Evolutionary conservation across 2,797 vertebrate species (phyloP).

Genomic region (Takifugu ocellatus): DNA sequence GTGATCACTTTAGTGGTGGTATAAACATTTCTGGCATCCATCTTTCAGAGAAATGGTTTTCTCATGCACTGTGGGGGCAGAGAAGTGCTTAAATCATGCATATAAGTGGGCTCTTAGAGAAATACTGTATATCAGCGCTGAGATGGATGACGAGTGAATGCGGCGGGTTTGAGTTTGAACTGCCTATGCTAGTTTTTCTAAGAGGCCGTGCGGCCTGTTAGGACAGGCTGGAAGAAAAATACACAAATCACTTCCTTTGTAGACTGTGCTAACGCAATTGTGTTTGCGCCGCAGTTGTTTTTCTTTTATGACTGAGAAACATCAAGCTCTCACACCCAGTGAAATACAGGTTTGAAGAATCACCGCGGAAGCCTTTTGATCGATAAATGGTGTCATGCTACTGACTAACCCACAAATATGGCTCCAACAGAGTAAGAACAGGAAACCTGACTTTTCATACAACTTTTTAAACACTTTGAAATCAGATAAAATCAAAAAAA

Average conservation of each 20-base stretch:
- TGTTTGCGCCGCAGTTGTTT: slow-evolving; percentile 10
- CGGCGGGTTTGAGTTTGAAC: slow-evolving; percentile 12
- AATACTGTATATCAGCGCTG: slow-evolving; percentile 26
- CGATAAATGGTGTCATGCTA: no score
- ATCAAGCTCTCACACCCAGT: slow-evolving; percentile 9
- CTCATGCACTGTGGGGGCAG: slow-evolving; percentile 12
- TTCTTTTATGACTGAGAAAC: slow-evolving; percentile 12
- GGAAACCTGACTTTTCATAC: no score
- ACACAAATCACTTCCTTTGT: slow-evolving; percentile 19
- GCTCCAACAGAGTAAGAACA: no score
- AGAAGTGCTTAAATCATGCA: slow-evolving; percentile 38
- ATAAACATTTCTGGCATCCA: slow-evolving; percentile 16
- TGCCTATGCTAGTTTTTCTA: slow-evolving; percentile 12
- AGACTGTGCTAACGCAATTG: slow-evolving; percentile 13
- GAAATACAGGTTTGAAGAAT: no score
- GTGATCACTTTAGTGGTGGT: slow-evolving; percentile 11
- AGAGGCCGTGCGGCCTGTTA: slow-evolving; percentile 15
- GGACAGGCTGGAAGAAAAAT: slow-evolving; percentile 29
- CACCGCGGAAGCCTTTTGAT: no score
- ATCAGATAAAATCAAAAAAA: no score
- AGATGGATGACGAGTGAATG: slow-evolving; percentile 20
- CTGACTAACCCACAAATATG: no score
- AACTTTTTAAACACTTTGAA: no score
- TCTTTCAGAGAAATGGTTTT: slow-evolving; percentile 14
- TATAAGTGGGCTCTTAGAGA: slow-evolving; percentile 36